Evolutionary conservation across 2,797 vertebrate species (phyloP).

Genomic region (Pangasius djambal): DNA sequence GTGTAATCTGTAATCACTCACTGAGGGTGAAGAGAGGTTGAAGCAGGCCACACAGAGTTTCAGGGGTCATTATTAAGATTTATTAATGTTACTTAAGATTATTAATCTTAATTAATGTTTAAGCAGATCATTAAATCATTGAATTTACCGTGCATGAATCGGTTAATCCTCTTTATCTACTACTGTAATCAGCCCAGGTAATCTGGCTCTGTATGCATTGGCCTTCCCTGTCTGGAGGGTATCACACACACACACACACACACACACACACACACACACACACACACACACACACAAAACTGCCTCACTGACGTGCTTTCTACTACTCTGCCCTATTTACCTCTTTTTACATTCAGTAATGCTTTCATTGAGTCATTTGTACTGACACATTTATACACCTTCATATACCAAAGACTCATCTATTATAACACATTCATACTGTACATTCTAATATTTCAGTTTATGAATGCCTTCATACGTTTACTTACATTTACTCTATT

Average conservation of each 20-base stretch:
- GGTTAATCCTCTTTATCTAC: constrained; percentile 1
- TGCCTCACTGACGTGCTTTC: not conserved
- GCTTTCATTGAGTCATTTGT: not conserved
- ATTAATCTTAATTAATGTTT: not conserved
- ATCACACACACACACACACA: constrained; percentile 24
- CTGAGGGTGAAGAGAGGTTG: not conserved
- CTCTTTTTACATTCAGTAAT: not conserved
- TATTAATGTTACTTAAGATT: not conserved
- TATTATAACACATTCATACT: not conserved
- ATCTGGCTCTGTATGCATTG: constrained; percentile 26
- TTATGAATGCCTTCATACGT: not conserved
- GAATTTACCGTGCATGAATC: constrained; percentile 9
- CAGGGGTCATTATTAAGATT: not conserved
- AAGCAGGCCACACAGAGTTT: not conserved
- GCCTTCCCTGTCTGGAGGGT: not conserved
- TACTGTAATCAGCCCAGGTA: constrained; percentile 32
- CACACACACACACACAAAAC: not conserved
- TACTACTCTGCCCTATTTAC: constrained; percentile 10
- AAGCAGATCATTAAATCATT: not conserved
- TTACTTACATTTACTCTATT: not conserved
- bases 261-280: constrained; percentile 16
- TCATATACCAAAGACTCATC: not conserved
- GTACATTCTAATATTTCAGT: not conserved
- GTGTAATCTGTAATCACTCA: not conserved
- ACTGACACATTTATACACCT: not conserved